phyloP scores from a whole-genome alignment of 1,140 invertebrate genomes.

The Branchinecta lindahli region DNA sequence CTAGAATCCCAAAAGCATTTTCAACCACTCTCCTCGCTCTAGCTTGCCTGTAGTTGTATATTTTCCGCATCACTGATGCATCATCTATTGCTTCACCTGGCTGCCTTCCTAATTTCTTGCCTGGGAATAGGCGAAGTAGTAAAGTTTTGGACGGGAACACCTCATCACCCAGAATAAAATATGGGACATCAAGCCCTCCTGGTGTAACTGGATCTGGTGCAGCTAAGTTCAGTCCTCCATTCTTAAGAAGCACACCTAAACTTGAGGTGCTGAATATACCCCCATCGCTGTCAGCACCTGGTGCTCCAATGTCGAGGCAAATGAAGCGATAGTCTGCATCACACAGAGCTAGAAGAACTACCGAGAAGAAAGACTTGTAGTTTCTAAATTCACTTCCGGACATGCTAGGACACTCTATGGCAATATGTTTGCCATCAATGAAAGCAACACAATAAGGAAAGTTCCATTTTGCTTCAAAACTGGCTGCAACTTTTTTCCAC shows the following conservation, averaged over 20 bases:
- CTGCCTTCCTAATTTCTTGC: background rate
- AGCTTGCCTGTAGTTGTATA: background rate
- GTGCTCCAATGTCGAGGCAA: constrained; percentile 32
- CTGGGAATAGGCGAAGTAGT: background rate
- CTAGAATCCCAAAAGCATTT: constrained; percentile 5
- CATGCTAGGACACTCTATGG: constrained; percentile 31
- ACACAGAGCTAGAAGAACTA: constrained; percentile 36
- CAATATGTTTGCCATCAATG: constrained; percentile 38
- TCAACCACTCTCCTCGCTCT: background rate
- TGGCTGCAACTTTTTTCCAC: too few species aligned
- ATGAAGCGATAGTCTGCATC: constrained; percentile 35
- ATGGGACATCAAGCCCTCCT: too few species aligned
- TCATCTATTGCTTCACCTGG: background rate
- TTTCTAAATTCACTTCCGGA: constrained; percentile 35
- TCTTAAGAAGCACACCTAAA: background rate
- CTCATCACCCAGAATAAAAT: too few species aligned
- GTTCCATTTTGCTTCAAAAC: constrained; percentile 22
- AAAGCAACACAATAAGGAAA: constrained; percentile 32
- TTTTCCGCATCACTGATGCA: background rate
- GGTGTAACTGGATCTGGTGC: too few species aligned
- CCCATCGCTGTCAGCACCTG: constrained; percentile 31
- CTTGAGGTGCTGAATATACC: constrained; percentile 27
- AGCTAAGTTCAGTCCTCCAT: too few species aligned
- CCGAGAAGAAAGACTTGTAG: constrained; percentile 36
- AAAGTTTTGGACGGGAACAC: too few species aligned